Evolutionary conservation across 2,797 vertebrate species (phyloP), one percentile per base, ranked within the genome.

Genomic region (Microctenopoma steveboyesi): DNA sequence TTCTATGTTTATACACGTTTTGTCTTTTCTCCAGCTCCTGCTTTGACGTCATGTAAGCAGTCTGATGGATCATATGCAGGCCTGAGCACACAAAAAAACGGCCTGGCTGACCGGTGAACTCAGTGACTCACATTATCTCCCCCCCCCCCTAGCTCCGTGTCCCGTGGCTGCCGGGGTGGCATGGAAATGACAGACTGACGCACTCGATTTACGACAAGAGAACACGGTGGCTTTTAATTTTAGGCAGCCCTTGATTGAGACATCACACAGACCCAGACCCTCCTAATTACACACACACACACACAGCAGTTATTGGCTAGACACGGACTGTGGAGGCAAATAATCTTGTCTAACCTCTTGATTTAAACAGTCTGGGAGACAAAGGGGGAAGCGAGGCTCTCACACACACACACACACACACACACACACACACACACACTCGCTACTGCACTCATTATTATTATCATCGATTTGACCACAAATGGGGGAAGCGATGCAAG

Each of bases 211-310:
- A 89, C 50, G 22, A 72, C 51, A 57, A 13, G 72, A 64, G 75
- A 69, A 71, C 72, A 76, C 69, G 67, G 77, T 60, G 74, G 87
- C 76, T 89, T 86, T 89, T 81, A 81, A 48, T 84, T 86, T 88
- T 65, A 83, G 67, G 60, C 84, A 75, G 78, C 37, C 27, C 68
- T 78, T 33, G 55, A 88, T 80, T 77, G 81, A 90, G 87, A 89
- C 80, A 76, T 84, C 83, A 55, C 82, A 76, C 27, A 82, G 87
- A 88, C 80, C 77, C 83, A 88, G 78, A 85, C 84, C 84, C 83
- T 63, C 67, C 71, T 82, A 83, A 86, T 84, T 81, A 81, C 70
- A 85, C 75, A 74, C 69, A 76, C 77, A 74, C 42, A 56, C 27
- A 65, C 55, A 64, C 51, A 68, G 62, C 78, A 65, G 72, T 84